Evolutionary conservation across 2,888 invertebrate species (phyloP), one percentile per base, ranked within the genome.

Genomic region (Matsumyia berberina): DNA sequence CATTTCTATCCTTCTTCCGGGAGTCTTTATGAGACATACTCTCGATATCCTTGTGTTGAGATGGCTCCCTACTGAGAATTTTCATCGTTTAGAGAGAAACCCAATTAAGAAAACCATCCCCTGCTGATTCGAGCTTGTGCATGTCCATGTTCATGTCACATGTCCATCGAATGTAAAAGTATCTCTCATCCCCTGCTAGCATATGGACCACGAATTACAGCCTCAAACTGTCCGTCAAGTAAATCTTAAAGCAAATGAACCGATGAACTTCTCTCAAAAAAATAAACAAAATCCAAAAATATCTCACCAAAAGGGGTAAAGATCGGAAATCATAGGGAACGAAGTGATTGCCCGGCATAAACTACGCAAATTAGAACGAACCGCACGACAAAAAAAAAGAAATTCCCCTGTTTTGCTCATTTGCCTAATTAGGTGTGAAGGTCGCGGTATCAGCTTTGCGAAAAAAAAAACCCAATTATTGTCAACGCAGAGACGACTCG

Each of bases 351-450:
- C 44, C 44, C 12, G 8, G 1, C 9, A 44, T 44, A 24, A 24
- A 37, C 5, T 11, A 19, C 24, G 1, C 37, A 55, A 19, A 55
- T 4, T 11, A 15, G 2, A 42, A 6, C 6, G 9, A 8, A 6
- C n/a, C 6, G 4, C 24, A 24, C 12, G 33, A 49, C 1, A 9
- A 44, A 55, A 35, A 0, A 11, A 33, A 55, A 44, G 42, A 58
- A 7, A n/a, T 17, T 29, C 49, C 37, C 29, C 24, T 7, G 49
- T 7, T 12, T 57, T 9, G 55, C 42, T 72, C 19, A 51, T 73
- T 58, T 51, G 51, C 35, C 37, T 73, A 80, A 73, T 80, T 80
- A 44, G 42, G 58, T 60, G 51, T 73, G 79, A 80, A 80, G 73
- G 79, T 44, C 66, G 11, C 17, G 5, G 37, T 46, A 35, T 72